A percentile compares a stretch with the other conserved stretches of the same genome.
Evolutionary conservation across 2,113 vertebrate genomes (phyloP).

Genomic region (Micronisus gabar): DNA sequence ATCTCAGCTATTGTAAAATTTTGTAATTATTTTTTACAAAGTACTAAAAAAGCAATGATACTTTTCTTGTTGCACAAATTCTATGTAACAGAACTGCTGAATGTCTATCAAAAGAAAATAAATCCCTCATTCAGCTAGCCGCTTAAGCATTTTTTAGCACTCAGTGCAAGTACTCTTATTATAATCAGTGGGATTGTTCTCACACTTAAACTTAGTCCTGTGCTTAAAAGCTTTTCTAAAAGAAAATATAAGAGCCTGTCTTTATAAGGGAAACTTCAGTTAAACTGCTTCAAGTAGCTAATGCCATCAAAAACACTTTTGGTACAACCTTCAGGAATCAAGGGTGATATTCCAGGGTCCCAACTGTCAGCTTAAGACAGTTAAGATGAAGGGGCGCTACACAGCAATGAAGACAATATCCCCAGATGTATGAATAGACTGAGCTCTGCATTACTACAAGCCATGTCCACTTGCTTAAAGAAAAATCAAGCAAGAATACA

Average conservation of each 20-base stretch:
- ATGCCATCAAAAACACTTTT: not conserved
- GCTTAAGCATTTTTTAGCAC: not conserved
- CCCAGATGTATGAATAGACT: not conserved
- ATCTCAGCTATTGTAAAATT: not conserved
- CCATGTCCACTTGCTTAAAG: not conserved
- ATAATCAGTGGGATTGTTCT: not conserved
- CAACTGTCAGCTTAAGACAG: not conserved
- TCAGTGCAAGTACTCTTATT: not conserved
- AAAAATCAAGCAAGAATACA: not conserved
- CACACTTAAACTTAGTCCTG: not conserved
- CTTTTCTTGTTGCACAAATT: not conserved
- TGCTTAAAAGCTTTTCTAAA: not conserved
- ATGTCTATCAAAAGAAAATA: not conserved
- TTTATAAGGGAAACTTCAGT: not conserved
- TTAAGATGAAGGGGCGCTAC: not conserved
- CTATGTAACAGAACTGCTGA: not conserved
- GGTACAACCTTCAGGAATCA: not conserved
- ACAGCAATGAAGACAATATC: not conserved
- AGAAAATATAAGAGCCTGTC: not conserved
- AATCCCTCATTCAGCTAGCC: not conserved
- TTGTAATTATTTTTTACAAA: not conserved
- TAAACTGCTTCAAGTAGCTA: not conserved
- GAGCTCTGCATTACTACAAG: not conserved
- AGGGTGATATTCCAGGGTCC: not conserved
- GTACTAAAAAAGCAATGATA: not conserved